Base-by-base conservation (phyloP, 2,888 invertebrate species). In the Scaptomyza cyrtandrae region DNA sequence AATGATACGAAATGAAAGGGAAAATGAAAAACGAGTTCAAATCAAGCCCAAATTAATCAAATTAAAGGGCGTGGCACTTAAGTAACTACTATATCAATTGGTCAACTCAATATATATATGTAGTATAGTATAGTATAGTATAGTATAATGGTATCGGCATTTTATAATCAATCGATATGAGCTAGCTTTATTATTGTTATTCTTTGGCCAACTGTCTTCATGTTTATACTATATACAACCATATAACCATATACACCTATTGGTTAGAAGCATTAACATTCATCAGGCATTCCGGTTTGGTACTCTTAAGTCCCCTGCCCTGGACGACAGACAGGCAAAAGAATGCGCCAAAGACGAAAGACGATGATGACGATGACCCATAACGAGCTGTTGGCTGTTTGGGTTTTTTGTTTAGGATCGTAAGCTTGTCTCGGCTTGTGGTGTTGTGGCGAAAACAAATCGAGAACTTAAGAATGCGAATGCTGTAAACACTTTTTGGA, bases 391-490 rank as follows among this genome's bases (percentile, higher is more conserved):
- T 58, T 48, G 57, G 56, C 24, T 27, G 46, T 46, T 54, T 55
- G 57, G 56, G 29, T 27, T 52, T 46, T 54, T 59, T 64, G 16
- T 14, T 41, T 64, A 54, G 48, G 61, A 57, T 75, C 76, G 76
- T 71, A 58, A 74, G 76, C 61, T 76, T 75, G 66, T 33, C 33
- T 56, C 59, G 67, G 49, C 44, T 19, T 19, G 19, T 19, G 19
- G 19, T 2, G 2, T 45, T 71, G 56, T 56, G 53, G 65, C 76
- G 39, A 39, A 58, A 72, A 61, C 69, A 65, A 65, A 50, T 71
- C 63, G 62, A 61, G 46, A 75, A 56, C 48, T 71, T 57, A 76
- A 81, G 80, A 80, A 81, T 86, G 83, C 76, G 86, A 86, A 83
- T 83, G 78, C 71, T 79, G 80, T 78, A 86, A 74, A 78, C 16